Percentiles rank a stretch among this genome's conserved stretches.
These are phyloP conservation scores for Saiga tatarica DNA, from an alignment of 2,113 vertebrate species.

Conservation along the genomic window DNA sequence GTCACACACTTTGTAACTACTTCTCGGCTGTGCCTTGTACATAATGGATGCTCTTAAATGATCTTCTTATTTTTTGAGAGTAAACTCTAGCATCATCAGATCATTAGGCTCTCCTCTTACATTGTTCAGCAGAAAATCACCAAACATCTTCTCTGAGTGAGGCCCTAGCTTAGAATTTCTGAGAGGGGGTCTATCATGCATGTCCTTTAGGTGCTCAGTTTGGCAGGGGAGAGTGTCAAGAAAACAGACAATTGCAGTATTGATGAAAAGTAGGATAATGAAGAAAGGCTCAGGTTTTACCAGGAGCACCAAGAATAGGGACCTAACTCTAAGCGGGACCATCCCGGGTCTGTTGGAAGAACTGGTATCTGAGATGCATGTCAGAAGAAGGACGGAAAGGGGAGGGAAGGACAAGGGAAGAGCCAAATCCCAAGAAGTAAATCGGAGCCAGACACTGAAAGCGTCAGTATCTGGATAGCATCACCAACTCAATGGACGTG, in stretches of 20 bases:
- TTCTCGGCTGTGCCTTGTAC: fast-evolving
- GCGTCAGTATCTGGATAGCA: background rate
- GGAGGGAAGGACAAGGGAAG: background rate
- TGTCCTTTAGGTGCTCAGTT: background rate
- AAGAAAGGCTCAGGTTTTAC: background rate
- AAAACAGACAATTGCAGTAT: background rate
- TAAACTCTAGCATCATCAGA: background rate
- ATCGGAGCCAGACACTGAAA: background rate
- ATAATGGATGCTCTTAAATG: too few species aligned
- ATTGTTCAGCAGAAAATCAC: background rate
- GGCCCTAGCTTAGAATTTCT: background rate
- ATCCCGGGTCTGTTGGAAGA: background rate
- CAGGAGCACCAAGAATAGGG: background rate
- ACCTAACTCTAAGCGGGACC: background rate
- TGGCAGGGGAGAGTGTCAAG: background rate
- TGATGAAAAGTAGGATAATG: background rate
- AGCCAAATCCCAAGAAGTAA: background rate
- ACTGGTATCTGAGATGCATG: background rate
- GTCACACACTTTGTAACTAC: background rate
- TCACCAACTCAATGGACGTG: background rate
- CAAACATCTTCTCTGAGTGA: background rate
- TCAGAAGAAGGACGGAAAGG: background rate
- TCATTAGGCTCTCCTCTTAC: background rate
- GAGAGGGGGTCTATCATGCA: background rate
- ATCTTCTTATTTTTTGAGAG: background rate